Evolutionary conservation across 92 coral and sea anemone genomes (phyloP).

Genomic region (Micromussa lordhowensis): DNA sequence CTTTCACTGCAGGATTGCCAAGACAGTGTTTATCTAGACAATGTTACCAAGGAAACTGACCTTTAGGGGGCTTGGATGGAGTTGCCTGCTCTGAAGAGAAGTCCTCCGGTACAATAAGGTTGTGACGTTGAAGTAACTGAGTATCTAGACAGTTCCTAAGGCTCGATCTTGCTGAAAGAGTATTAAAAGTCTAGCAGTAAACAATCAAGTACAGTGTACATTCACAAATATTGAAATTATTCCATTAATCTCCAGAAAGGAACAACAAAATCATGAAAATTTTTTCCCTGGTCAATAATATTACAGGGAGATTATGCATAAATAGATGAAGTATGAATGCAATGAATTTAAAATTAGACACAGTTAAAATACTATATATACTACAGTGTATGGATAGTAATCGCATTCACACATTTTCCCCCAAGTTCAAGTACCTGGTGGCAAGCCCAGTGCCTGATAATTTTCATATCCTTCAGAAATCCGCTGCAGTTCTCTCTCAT

Average conservation of each 20-base stretch:
- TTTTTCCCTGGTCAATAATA: no score
- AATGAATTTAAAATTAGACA: no score
- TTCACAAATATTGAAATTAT: no score
- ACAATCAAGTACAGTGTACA: no score
- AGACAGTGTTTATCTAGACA: neutral
- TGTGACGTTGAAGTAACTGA: conserved; percentile 75
- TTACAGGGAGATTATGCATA: no score
- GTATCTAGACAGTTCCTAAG: conserved; percentile 87
- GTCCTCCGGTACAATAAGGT: conserved; percentile 94
- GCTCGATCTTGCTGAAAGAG: conserved; percentile 76
- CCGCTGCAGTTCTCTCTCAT: conserved; percentile 88
- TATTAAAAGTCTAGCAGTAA: neutral
- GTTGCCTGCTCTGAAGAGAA: conserved; percentile 72
- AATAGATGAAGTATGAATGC: no score
- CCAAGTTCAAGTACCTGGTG: conserved; percentile 78
- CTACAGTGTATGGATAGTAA: no score
- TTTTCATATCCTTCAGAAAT: conserved; percentile 88
- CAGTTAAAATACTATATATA: no score
- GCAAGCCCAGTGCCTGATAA: conserved; percentile 87
- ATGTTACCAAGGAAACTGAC: conserved; percentile 38
- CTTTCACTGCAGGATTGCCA: no score
- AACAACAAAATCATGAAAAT: no score
- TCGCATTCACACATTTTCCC: neutral
- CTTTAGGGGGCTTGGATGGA: conserved; percentile 79
- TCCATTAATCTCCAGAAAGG: no score